Evolutionary conservation across 2,888 invertebrate genomes (phyloP).

Genomic region (Dasypolia templi): DNA sequence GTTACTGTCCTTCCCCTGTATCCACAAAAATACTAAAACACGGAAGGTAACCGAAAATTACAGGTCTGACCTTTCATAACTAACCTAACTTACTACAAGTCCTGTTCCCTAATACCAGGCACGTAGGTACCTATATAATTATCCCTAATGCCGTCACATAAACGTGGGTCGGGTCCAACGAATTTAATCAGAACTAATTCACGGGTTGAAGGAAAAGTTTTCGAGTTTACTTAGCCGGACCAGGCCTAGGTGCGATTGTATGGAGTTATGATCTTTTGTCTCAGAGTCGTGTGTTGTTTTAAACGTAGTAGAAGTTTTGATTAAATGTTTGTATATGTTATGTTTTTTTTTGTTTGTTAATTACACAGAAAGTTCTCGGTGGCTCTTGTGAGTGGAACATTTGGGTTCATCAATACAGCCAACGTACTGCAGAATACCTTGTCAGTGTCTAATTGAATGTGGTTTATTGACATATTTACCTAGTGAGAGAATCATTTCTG

Average conservation of each 20-base stretch:
- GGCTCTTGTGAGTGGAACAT: neutral
- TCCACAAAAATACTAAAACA: constrained; percentile 56
- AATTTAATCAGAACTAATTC: constrained; percentile 72
- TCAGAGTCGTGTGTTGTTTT: constrained; percentile 36
- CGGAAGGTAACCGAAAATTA: constrained; percentile 52
- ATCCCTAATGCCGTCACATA: constrained; percentile 52
- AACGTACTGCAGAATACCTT: neutral
- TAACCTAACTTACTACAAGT: constrained; percentile 56
- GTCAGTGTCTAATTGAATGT: neutral
- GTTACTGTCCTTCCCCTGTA: constrained; percentile 10
- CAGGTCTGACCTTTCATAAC: constrained; percentile 51
- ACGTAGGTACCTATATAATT: constrained; percentile 23
- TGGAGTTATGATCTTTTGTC: constrained; percentile 41
- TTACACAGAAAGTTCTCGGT: neutral
- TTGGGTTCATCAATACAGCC: neutral
- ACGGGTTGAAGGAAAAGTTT: constrained; percentile 59
- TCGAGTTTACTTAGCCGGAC: constrained; percentile 40
- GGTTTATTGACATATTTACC: neutral
- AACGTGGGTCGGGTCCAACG: constrained; percentile 56
- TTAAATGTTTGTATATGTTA: constrained; percentile 34
- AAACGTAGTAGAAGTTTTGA: constrained; percentile 48
- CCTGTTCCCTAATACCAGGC: constrained; percentile 49
- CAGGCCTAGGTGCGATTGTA: constrained; percentile 40
- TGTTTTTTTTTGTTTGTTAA: constrained; percentile 28
- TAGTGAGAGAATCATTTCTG: neutral